Base-by-base conservation (phyloP, 2,888 invertebrate species). In the Trisateles emortualis region DNA sequence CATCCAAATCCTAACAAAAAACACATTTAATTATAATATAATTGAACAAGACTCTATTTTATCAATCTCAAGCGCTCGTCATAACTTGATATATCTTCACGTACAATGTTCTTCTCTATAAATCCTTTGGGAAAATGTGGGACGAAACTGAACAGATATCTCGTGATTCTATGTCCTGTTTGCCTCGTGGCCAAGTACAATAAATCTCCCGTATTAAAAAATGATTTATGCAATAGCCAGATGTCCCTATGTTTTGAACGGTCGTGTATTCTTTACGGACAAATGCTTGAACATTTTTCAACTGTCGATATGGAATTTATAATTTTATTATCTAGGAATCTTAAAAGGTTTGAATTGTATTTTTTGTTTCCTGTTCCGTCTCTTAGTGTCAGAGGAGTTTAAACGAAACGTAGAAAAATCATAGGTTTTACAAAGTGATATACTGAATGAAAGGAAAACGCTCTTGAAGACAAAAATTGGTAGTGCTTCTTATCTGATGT, bases 141-240 rank as follows among this genome's bases (percentile, higher is more conserved):
- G 54, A 57, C 54, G 61, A 66, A 58, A 68, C 59, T 57, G 62
- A 67, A 62, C 63, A 68, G 71, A 75, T 73, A 76, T 64, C 64
- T 64, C 58, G 50, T 66, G 68, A 73, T 76, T 64, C 52, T 59
- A 63, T 49, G 60, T 54, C 69, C 59, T 45, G 53, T 59, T 52
- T 64, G 57, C 62, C 50, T 52, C 52, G 48, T 52, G 65, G 60
- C 66, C 70, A 62, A 70, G 66, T 44, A 57, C 65, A 64, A 74
- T 74, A 66, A 78, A 79, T 77, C 73, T 72, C 62, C 66, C 69
- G 70, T 73, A 76, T 76, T 73, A 74, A 79, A 78, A 76, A 59
- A 66, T 72, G 74, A 78, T 78, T 74, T 78, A 74, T 75, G 55
- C 64, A 70, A 56, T 53, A 59, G 50, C 54, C 55, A 50, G 33